Conservation (phyloP, 1,140 invertebrate genomes). For the Thrips palmi region DNA sequence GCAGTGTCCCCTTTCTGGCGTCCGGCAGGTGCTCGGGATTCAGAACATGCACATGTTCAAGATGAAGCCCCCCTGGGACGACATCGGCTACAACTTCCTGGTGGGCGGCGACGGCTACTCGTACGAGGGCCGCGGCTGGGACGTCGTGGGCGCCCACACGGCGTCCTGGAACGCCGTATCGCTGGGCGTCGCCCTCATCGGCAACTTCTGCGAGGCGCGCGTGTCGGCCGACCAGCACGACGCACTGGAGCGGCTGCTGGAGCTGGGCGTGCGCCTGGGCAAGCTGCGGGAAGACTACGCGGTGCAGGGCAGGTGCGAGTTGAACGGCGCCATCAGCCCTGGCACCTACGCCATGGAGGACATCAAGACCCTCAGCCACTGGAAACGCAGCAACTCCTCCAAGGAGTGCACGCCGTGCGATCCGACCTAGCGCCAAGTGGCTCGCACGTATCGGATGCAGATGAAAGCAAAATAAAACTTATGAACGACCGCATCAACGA, state of each 20-base stretch:
- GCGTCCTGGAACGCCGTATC: slow-evolving; percentile 39
- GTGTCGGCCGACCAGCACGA: slow-evolving; percentile 15
- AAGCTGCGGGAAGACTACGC: too few species aligned
- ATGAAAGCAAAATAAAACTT: too few species aligned
- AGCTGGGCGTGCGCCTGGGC: slow-evolving; percentile 21
- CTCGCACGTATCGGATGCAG: too few species aligned
- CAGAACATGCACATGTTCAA: too few species aligned
- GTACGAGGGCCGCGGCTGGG: slow-evolving; percentile 44
- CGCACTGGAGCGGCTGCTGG: slow-evolving; percentile 23
- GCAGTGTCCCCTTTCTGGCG: too few species aligned
- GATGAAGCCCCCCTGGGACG: too few species aligned
- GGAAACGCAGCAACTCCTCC: too few species aligned
- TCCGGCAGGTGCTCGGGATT: too few species aligned
- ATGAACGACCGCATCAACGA: too few species aligned
- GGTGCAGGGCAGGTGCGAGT: neutral
- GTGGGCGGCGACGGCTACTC: slow-evolving; percentile 42
- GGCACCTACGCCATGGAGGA: neutral
- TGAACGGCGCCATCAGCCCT: neutral
- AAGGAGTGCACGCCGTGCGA: too few species aligned
- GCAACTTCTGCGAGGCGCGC: slow-evolving; percentile 28
- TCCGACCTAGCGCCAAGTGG: too few species aligned
- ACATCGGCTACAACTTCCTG: slow-evolving; percentile 31
- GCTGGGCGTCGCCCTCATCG: slow-evolving; percentile 48
- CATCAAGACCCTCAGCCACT: neutral
- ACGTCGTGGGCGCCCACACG: slow-evolving; percentile 32